Conservation (phyloP, 92 coral and sea anemone genomes). For the Porites lobata region DNA sequence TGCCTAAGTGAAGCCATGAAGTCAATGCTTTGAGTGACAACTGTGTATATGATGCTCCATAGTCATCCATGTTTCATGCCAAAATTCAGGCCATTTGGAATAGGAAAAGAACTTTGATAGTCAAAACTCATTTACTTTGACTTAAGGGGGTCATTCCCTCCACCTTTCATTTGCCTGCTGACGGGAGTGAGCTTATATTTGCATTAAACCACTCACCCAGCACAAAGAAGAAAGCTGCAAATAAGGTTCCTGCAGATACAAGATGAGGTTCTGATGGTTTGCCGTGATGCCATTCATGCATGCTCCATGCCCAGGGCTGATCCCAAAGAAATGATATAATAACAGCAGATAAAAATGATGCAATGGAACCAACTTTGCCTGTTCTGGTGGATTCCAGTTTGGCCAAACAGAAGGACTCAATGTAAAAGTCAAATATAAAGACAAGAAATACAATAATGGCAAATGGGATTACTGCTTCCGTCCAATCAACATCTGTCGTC, state of each 20-base stretch:
- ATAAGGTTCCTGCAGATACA: constrained; percentile 92
- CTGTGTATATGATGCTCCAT: too few species aligned
- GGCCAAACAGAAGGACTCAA: constrained; percentile 92
- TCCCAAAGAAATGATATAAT: constrained; percentile 91
- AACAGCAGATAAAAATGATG: constrained; percentile 90
- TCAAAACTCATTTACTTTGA: too few species aligned
- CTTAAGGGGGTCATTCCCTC: too few species aligned
- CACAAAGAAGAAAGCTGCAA: constrained; percentile 88
- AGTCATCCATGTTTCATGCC: too few species aligned
- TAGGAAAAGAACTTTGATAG: too few species aligned
- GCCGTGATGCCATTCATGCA: constrained; percentile 97
- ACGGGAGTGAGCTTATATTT: too few species aligned
- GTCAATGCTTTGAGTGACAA: too few species aligned
- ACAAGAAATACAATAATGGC: constrained; percentile 78
- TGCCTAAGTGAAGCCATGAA: too few species aligned
- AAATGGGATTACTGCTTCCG: constrained; percentile 78
- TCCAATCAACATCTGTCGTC: constrained; percentile 88
- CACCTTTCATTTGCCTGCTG: too few species aligned
- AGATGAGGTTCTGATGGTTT: constrained; percentile 88
- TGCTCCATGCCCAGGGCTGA: constrained; percentile 93
- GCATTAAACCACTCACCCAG: constrained; percentile 71
- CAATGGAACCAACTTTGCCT: constrained; percentile 85
- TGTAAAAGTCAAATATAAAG: constrained; percentile 92
- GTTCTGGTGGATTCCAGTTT: constrained; percentile 89
- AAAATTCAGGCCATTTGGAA: too few species aligned